A percentile compares a stretch with the other conserved stretches of the same genome.
phyloP scores from a whole-genome alignment of 2,888 invertebrate species.

The Caradrina kadenii region DNA sequence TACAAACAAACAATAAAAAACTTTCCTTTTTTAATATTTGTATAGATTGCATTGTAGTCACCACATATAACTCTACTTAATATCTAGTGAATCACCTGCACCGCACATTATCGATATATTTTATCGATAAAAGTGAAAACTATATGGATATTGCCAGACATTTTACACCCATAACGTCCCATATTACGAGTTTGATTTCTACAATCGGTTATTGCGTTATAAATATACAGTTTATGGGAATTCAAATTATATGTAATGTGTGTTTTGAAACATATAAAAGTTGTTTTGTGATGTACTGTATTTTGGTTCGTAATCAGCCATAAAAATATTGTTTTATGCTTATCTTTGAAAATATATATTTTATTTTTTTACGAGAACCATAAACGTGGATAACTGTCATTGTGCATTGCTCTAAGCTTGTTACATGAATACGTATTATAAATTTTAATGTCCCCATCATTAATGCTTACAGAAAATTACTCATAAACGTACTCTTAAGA shows the following conservation, averaged over 20 bases:
- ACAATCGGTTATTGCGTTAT: slow-evolving; percentile 65
- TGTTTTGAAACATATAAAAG: slow-evolving; percentile 47
- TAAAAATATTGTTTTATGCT: slow-evolving; percentile 54
- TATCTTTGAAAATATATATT: slow-evolving; percentile 26
- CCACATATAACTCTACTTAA: slow-evolving; percentile 74
- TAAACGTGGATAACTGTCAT: slow-evolving; percentile 16
- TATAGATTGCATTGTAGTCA: slow-evolving; percentile 83
- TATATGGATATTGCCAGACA: slow-evolving; percentile 69
- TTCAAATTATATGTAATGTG: slow-evolving; percentile 50
- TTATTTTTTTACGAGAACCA: slow-evolving; percentile 9
- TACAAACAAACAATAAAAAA: no score
- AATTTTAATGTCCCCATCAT: slow-evolving; percentile 13
- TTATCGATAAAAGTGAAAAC: slow-evolving; percentile 84
- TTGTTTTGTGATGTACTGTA: slow-evolving; percentile 34
- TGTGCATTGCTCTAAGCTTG: slow-evolving; percentile 7
- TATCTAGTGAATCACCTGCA: slow-evolving; percentile 79
- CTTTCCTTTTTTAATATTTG: no score
- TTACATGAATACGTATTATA: slow-evolving; percentile 1
- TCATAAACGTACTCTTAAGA: slow-evolving; percentile 10
- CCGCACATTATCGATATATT: slow-evolving; percentile 76
- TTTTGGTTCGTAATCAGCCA: slow-evolving; percentile 35
- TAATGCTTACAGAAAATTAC: slow-evolving; percentile 4
- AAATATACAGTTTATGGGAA: slow-evolving; percentile 59
- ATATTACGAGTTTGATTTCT: slow-evolving; percentile 56
- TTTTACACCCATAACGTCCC: slow-evolving; percentile 56